Percentiles rank a stretch among this genome's conserved stretches.
Conservation (phyloP, 2,888 invertebrate species). For the Coremacera marginata region DNA sequence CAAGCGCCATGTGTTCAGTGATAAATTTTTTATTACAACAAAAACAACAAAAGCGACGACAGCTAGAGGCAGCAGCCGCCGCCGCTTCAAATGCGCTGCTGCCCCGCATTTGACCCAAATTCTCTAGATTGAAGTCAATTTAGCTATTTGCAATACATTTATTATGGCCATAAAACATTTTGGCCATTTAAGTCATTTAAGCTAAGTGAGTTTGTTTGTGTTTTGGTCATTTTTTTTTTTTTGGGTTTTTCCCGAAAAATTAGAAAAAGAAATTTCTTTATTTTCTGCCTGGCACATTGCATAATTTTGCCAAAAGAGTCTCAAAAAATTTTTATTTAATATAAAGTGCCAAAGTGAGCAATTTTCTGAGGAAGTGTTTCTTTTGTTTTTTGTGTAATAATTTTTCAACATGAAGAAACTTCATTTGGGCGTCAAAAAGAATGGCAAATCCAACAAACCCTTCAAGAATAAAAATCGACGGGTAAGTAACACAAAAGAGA, state of each 20-base stretch:
- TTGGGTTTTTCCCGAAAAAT: neutral
- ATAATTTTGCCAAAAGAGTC: neutral
- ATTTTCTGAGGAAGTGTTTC: neutral
- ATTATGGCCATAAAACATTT: constrained; percentile 25
- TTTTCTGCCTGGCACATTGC: neutral
- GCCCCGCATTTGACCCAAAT: constrained; percentile 27
- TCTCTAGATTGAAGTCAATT: neutral
- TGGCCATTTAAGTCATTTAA: constrained; percentile 4
- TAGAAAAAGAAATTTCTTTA: neutral
- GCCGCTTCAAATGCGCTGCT: neutral
- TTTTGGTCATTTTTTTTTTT: neutral
- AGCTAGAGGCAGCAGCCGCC: neutral
- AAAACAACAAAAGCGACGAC: neutral
- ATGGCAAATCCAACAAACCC: constrained; percentile 47
- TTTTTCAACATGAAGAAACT: constrained; percentile 47
- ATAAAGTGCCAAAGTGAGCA: neutral
- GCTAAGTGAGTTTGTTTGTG: neutral
- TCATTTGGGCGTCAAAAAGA: constrained; percentile 46
- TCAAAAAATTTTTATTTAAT: neutral
- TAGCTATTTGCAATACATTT: neutral
- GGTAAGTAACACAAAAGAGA: constrained; percentile 40
- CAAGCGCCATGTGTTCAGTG: constrained; percentile 6
- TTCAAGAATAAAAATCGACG: constrained; percentile 48
- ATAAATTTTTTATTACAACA: neutral
- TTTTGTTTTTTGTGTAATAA: neutral